Evolutionary conservation across 2,113 vertebrate genomes (phyloP), one percentile per base, ranked within the genome.

Genomic region (Laticauda colubrina): DNA sequence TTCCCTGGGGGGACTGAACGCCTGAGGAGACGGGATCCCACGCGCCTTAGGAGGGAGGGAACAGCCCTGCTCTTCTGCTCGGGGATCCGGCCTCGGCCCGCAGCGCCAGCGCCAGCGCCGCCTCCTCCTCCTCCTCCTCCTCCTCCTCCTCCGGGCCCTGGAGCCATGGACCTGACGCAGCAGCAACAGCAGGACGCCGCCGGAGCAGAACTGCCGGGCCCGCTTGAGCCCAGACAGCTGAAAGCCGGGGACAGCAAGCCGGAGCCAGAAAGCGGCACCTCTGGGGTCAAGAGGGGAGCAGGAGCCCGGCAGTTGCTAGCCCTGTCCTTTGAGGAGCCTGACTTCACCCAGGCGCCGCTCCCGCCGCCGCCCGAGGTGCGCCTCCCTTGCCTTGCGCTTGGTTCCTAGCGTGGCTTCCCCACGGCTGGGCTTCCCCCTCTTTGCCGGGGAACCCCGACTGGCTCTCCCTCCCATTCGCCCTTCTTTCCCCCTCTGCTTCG

Each of bases 361-460:
- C 85, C 48, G 96, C 95, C 94, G 9, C 96, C 89, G 69, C 95
- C 97, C 94, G 97, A 98, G 97, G 97, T 97, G 97, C 96, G 97
- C 97, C 96, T 95, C 18, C 75, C 75, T 23, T 21, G 5, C 75
- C 75, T 81, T 43, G 34, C 21, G 34, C 69, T 18, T 18, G 69
- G 69, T 20, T 39, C 69, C 69, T 20, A 34, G 69, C 69, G n/a
- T 6, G 5, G 7, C 69, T 81, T 20, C 69, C 1, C 75, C 34
- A 8, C 15, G 23, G 43, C 85, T 14, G n/a, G 11, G n/a, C n/a
- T 34, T 24, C n/a, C 18, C 18, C 23, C 15, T 6, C 7, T n/a
- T n/a, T 11, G 18, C 53, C 11, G 53, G 21, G 21, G 21, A 11
- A 89, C 11, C 29, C 81, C 85, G 0, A 0, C 43, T n/a, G 1